These are phyloP conservation scores for Lycorma delicatula DNA, from an alignment of 1,140 invertebrate genomes.

Conservation along the genomic window DNA sequence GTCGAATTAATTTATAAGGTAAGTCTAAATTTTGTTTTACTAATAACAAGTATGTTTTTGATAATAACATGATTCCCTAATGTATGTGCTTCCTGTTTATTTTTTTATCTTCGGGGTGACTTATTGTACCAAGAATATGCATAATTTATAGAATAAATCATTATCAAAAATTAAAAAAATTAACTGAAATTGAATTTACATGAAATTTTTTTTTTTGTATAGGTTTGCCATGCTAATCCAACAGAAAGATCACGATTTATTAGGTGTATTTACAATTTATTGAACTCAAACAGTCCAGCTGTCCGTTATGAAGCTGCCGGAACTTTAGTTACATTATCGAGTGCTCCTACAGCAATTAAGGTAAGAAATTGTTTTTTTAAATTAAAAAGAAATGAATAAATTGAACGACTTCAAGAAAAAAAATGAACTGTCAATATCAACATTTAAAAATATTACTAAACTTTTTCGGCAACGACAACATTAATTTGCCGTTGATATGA, in stretches of 20 bases:
- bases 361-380: conserved; percentile 36
- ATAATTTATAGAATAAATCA: not conserved
- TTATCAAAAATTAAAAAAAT: too few species aligned
- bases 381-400: not conserved
- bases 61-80: too few species aligned
- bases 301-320: conserved; percentile 98
- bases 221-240: conserved; percentile 97
- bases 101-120: not conserved
- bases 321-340: conserved; percentile 97
- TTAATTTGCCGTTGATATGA: too few species aligned
- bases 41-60: not conserved
- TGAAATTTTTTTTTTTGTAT: conserved; percentile 19
- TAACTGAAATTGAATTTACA: too few species aligned
- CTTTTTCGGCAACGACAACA: too few species aligned
- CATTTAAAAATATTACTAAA: too few species aligned
- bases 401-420: not conserved
- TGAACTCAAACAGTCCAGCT: conserved; percentile 92
- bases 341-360: conserved; percentile 93
- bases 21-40: conserved; percentile 1
- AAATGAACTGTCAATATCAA: not conserved
- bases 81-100: not conserved
- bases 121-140: too few species aligned
- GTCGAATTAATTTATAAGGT: conserved; percentile 99
- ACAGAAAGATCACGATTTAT: conserved; percentile 93
- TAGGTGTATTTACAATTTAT: conserved; percentile 93